Conservation (phyloP, 2,113 vertebrate genomes). For the Labeo catla region DNA sequence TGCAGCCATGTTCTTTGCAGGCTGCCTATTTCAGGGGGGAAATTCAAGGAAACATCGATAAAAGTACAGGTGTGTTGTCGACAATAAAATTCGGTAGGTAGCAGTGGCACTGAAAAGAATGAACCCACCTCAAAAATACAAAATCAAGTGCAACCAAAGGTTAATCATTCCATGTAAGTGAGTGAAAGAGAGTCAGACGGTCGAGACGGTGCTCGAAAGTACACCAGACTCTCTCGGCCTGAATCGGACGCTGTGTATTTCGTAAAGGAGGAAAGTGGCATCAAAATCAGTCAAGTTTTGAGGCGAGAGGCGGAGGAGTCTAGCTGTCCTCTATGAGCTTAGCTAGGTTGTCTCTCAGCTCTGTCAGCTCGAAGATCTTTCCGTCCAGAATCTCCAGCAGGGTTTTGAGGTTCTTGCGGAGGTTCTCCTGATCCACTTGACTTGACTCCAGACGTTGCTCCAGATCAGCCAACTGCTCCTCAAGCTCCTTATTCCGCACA, state of each 20-base stretch:
- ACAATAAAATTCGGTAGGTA: constrained; percentile 34
- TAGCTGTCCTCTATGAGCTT: constrained; percentile 97
- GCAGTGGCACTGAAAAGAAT: constrained; percentile 50
- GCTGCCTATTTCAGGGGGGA: constrained; percentile 48
- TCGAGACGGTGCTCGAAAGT: constrained; percentile 37
- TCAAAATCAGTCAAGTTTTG: constrained; percentile 64
- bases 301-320: constrained; percentile 61
- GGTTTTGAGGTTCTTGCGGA: constrained; percentile 96
- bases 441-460: constrained; percentile 96
- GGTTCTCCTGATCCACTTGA: constrained; percentile 95
- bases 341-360: constrained; percentile 94
- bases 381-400: constrained; percentile 97
- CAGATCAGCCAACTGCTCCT: constrained; percentile 90
- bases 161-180: constrained; percentile 53
- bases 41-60: constrained; percentile 34
- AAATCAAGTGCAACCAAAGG: constrained; percentile 59
- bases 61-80: constrained; percentile 37
- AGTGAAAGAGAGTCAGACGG: constrained; percentile 44
- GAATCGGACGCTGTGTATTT: constrained; percentile 32
- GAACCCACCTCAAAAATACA: constrained; percentile 51
- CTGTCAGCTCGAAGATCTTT: constrained; percentile 99
- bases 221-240: constrained; percentile 19
- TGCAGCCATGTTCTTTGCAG: constrained; percentile 47
- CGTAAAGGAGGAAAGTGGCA: not conserved
- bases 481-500: constrained; percentile 91